phyloP scores from a whole-genome alignment of 1,140 invertebrate species.

The Drosophila tani region DNA sequence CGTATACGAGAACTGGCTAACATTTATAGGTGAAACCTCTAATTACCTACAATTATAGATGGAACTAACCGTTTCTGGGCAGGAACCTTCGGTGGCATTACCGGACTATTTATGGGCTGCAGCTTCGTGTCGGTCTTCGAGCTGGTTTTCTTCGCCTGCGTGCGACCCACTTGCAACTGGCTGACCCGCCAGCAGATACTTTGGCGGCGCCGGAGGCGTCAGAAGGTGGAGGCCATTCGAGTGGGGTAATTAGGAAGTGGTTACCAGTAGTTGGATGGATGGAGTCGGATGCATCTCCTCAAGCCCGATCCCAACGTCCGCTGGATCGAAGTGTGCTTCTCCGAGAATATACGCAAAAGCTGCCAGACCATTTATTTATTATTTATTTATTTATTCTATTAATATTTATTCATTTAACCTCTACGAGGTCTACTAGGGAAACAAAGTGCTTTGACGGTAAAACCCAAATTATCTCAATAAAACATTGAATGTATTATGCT shows the following conservation, averaged over 20 bases:
- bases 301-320: too few relatives aligned
- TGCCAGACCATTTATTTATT: too few relatives aligned
- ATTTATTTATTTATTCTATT: too few relatives aligned
- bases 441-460: slow-evolving; percentile 1
- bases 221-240: neutral
- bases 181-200: slow-evolving; percentile 63
- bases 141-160: slow-evolving; percentile 86
- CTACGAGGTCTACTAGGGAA: too few relatives aligned
- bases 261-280: too few relatives aligned
- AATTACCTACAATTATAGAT: slow-evolving; percentile 29
- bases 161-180: slow-evolving; percentile 78
- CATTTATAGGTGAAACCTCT: slow-evolving; percentile 65
- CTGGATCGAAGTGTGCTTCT: too few relatives aligned
- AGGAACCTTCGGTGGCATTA: slow-evolving; percentile 89
- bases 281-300: too few relatives aligned
- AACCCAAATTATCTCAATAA: slow-evolving; percentile 40
- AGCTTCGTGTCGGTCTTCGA: slow-evolving; percentile 89
- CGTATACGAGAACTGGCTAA: slow-evolving; percentile 86
- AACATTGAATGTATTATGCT: slow-evolving; percentile 49
- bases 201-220: slow-evolving; percentile 31
- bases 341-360: too few relatives aligned
- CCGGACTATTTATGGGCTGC: slow-evolving; percentile 89
- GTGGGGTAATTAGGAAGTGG: neutral
- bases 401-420: too few relatives aligned
- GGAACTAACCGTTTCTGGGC: slow-evolving; percentile 14